A percentile compares a stretch with the other conserved stretches of the same genome.
These are phyloP conservation scores for Anisognathus igniventris DNA, from an alignment of 2,797 vertebrate species.

Conservation along the genomic window DNA sequence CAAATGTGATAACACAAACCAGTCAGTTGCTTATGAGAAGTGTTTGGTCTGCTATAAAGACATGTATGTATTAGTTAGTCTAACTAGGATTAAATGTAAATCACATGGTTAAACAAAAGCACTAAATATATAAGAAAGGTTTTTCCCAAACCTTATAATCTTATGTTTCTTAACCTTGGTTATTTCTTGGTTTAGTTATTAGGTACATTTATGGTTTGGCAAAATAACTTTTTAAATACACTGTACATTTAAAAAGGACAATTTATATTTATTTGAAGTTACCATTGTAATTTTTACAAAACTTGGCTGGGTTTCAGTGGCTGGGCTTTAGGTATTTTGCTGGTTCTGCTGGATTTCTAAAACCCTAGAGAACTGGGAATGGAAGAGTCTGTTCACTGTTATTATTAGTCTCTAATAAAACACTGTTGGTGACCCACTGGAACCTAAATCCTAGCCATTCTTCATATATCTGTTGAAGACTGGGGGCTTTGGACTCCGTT, in stretches of 20 bases:
- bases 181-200: constrained; percentile 23
- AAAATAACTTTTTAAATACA: constrained; percentile 35
- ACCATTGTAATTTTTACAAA: constrained; percentile 51
- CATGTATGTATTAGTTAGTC: background rate
- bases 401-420: constrained; percentile 43
- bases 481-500: constrained; percentile 2
- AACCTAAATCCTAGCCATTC: background rate
- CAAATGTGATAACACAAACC: background rate
- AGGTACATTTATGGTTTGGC: constrained; percentile 5
- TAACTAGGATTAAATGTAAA: background rate
- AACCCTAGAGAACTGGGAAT: constrained; percentile 34
- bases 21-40: background rate
- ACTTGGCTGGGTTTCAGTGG: constrained; percentile 41
- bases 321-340: constrained; percentile 55
- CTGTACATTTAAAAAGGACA: constrained; percentile 19
- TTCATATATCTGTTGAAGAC: background rate
- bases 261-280: constrained; percentile 54
- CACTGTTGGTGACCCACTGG: background rate
- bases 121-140: background rate
- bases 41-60: background rate
- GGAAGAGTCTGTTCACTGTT: constrained; percentile 29
- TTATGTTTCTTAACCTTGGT: background rate
- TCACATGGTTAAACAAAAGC: background rate
- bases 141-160: background rate
- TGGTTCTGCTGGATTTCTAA: constrained; percentile 66